Evolutionary conservation across 2,797 vertebrate genomes (phyloP).

Genomic region (Enteromius argenteus): DNA sequence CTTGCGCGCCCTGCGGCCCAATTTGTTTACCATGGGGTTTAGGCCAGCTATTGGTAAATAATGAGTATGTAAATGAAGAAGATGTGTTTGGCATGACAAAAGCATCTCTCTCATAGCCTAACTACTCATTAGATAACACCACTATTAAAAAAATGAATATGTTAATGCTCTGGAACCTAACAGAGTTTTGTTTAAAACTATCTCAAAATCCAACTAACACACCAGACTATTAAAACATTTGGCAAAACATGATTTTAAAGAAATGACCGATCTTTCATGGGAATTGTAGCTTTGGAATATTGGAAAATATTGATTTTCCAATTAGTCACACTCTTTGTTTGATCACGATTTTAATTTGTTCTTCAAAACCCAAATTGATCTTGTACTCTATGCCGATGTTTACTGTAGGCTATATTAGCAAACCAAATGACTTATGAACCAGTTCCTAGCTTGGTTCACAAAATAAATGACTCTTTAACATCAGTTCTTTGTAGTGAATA

Average conservation of each 20-base stretch:
- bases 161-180: neutral
- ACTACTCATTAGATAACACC: neutral
- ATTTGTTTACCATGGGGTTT: conserved; percentile 10
- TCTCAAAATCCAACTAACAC: neutral
- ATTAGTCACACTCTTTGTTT: neutral
- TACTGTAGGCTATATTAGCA: neutral
- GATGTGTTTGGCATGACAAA: neutral
- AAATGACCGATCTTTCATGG: neutral
- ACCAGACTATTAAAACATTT: neutral
- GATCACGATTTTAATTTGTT: neutral
- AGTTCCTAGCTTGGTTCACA: neutral
- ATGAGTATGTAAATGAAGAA: neutral
- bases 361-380: neutral
- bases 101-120: neutral
- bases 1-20: neutral
- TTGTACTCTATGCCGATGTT: neutral
- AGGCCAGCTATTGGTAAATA: neutral
- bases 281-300: neutral
- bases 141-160: neutral
- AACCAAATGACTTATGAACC: neutral
- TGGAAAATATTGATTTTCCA: neutral
- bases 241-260: neutral
- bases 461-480: neutral
- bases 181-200: neutral
- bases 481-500: neutral